Evolutionary conservation across 1,140 invertebrate genomes (phyloP).

Genomic region (Solen grandis): DNA sequence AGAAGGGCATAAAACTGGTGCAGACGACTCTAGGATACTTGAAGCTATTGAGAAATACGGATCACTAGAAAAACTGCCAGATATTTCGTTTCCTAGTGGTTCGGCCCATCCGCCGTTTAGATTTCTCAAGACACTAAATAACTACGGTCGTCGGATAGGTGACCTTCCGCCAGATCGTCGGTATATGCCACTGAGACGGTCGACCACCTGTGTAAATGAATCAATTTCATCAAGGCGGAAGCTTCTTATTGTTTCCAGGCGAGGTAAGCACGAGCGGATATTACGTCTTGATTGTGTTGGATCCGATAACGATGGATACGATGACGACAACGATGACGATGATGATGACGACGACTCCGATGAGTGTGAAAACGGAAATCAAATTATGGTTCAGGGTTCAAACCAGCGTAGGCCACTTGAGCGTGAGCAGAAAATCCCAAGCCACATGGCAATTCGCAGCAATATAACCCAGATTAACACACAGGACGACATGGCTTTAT

Average conservation of each 20-base stretch:
- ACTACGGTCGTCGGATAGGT: conserved; percentile 6
- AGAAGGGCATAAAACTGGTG: background rate
- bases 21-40: conserved; percentile 32
- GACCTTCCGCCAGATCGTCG: conserved; percentile 13
- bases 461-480: conserved; percentile 50
- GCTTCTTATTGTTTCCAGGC: conserved; percentile 36
- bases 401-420: too few relatives aligned
- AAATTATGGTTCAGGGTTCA: too few relatives aligned
- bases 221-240: conserved; percentile 30
- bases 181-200: conserved; percentile 8
- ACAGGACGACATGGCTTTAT: conserved; percentile 41
- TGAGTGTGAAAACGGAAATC: conserved; percentile 38
- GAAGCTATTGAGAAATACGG: conserved; percentile 50
- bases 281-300: conserved; percentile 30
- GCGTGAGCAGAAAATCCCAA: conserved; percentile 5
- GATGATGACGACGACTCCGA: conserved; percentile 18
- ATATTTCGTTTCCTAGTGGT: background rate
- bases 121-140: conserved; percentile 31
- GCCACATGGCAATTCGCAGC: conserved; percentile 28
- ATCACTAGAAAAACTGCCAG: conserved; percentile 47
- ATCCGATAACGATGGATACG: background rate
- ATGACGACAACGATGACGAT: conserved; percentile 16
- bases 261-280: background rate
- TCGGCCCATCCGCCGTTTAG: background rate
- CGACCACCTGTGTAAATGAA: conserved; percentile 21